Conservation (phyloP, 2,797 vertebrate species). For the Taeniopygia guttata region DNA sequence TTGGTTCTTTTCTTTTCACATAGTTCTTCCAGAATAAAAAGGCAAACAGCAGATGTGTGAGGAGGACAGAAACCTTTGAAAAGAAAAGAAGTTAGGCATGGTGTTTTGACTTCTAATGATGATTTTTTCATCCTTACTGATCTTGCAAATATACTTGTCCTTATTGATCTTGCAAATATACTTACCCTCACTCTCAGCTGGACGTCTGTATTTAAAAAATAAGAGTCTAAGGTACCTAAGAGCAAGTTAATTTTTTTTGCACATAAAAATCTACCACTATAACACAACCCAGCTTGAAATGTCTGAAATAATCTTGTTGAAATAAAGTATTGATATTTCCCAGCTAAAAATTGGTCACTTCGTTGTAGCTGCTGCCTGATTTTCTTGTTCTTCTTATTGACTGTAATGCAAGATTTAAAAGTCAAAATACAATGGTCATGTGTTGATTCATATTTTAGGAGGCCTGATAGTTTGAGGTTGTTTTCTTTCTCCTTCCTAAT, state of each 20-base stretch:
- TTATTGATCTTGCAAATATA: neutral
- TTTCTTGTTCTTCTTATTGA: neutral
- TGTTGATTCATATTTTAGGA: neutral
- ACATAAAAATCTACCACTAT: neutral
- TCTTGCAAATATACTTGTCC: neutral
- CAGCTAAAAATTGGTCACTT: neutral
- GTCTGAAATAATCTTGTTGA: neutral
- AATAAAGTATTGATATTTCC: neutral
- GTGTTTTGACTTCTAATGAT: neutral
- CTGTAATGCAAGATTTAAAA: neutral
- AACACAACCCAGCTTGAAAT: neutral
- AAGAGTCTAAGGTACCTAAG: neutral
- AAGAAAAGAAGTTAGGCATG: neutral
- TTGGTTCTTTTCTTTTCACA: neutral
- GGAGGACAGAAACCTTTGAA: neutral
- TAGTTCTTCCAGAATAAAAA: neutral
- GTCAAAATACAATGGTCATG: neutral
- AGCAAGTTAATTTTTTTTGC: neutral
- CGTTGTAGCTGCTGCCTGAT: neutral
- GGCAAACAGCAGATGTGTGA: neutral
- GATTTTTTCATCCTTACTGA: neutral
- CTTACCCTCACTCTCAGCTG: neutral
- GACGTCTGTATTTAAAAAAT: neutral
- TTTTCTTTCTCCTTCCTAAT: neutral
- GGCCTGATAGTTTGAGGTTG: neutral